These are phyloP conservation scores for Crax fasciolata DNA, from an alignment of 2,797 vertebrate species.

Conservation along the genomic window DNA sequence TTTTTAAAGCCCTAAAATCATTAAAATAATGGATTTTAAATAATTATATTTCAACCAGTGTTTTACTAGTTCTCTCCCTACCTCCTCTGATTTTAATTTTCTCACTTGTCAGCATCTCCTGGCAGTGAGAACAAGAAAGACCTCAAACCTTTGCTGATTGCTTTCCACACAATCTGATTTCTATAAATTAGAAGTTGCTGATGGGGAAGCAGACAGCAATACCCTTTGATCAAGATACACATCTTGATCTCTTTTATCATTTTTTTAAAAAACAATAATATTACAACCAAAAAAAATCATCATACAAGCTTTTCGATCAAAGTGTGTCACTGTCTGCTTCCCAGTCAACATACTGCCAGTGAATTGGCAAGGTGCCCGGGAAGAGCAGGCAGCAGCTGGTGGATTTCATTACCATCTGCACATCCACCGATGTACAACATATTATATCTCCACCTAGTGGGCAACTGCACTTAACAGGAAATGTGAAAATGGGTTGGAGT, in stretches of 20 bases:
- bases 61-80: conserved; percentile 46
- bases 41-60: conserved; percentile 55
- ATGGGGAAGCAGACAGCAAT: conserved; percentile 72
- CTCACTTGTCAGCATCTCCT: conserved; percentile 70
- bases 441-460: conserved; percentile 78
- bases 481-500: not conserved
- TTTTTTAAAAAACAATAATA: conserved; percentile 56
- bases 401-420: conserved; percentile 76
- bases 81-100: conserved; percentile 63
- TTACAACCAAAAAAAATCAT: conserved; percentile 71
- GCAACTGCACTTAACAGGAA: conserved; percentile 33
- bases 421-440: conserved; percentile 49
- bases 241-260: conserved; percentile 75
- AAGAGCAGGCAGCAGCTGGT: conserved; percentile 71
- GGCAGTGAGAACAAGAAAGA: conserved; percentile 63
- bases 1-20: conserved; percentile 28
- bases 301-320: conserved; percentile 78
- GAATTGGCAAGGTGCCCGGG: conserved; percentile 66
- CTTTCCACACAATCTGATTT: conserved; percentile 68
- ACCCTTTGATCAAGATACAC: conserved; percentile 73
- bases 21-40: conserved; percentile 45
- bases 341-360: conserved; percentile 73
- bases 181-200: conserved; percentile 73
- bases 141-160: conserved; percentile 65
- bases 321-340: conserved; percentile 77